Evolutionary conservation across 35 echinoderm and acorn worm genomes (phyloP).

Genomic region (Hemicentrotus pulcherrimus): DNA sequence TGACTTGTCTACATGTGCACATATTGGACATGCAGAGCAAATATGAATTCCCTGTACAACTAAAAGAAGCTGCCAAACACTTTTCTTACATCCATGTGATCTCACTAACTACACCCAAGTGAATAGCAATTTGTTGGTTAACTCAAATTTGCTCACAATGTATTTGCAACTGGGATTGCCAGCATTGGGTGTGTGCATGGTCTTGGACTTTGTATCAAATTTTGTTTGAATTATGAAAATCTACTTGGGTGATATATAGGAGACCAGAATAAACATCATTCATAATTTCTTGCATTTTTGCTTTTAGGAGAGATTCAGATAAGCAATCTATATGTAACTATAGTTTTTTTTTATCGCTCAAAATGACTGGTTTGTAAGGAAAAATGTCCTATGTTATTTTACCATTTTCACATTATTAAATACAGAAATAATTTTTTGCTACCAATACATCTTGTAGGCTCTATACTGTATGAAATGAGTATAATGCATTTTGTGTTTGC

Average conservation of each 20-base stretch:
- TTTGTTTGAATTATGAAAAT: background rate
- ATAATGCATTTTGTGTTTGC: background rate
- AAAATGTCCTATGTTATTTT: too few species aligned
- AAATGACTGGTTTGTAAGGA: too few species aligned
- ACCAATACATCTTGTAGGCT: background rate
- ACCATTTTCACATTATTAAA: too few species aligned
- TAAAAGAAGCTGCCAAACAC: background rate
- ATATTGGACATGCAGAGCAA: background rate
- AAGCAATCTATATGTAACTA: too few species aligned
- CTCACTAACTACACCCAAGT: background rate
- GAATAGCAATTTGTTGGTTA: background rate
- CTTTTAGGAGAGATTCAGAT: background rate
- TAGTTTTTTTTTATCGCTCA: too few species aligned
- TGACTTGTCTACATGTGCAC: background rate
- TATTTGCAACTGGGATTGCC: background rate
- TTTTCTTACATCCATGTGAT: background rate
- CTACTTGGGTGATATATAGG: background rate
- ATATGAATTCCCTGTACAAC: background rate
- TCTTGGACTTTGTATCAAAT: background rate
- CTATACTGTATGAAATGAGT: background rate
- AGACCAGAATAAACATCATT: background rate
- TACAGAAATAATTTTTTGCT: background rate
- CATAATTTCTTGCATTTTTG: background rate
- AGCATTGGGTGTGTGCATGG: background rate
- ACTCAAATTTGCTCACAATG: conserved; percentile 8